Conservation (phyloP, 2,888 invertebrate species). For the Digitonthophagus gazella region DNA sequence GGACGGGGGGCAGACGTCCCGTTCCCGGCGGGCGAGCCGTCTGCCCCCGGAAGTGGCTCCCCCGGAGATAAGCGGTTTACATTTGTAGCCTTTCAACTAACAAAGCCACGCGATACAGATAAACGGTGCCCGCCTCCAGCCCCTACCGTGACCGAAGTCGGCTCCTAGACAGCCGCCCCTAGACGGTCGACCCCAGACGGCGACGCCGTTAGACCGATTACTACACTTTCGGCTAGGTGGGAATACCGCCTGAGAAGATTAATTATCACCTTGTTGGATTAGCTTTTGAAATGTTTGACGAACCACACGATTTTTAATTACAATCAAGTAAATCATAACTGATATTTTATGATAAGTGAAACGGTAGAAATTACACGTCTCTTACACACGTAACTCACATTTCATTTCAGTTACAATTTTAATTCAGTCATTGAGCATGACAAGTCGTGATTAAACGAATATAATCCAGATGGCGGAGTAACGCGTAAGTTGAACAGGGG, state of each 20-base stretch:
- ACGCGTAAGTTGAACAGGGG: conserved; percentile 20
- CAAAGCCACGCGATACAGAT: conserved; percentile 39
- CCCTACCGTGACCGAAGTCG: conserved; percentile 31
- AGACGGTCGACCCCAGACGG: neutral
- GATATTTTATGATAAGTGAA: no score
- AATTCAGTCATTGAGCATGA: conserved; percentile 32
- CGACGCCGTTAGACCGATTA: neutral
- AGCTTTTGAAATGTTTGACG: no score
- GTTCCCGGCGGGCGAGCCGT: conserved; percentile 39
- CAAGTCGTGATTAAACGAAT: conserved; percentile 33
- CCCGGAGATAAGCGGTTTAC: conserved; percentile 50
- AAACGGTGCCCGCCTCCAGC: conserved; percentile 33
- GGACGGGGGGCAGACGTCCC: conserved; percentile 39
- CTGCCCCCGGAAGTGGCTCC: conserved; percentile 47
- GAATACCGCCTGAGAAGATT: neutral
- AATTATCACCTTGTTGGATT: neutral
- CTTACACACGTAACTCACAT: conserved; percentile 3
- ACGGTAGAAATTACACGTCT: conserved; percentile 9
- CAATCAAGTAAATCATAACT: no score
- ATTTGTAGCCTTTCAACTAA: conserved; percentile 48
- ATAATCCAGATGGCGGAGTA: conserved; percentile 23
- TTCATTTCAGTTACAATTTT: conserved; percentile 19
- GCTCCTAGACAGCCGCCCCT: conserved; percentile 1
- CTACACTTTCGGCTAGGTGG: neutral
- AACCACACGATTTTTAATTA: no score